phyloP scores from a whole-genome alignment of 2,797 vertebrate species.

The Phylloscopus collybita region DNA sequence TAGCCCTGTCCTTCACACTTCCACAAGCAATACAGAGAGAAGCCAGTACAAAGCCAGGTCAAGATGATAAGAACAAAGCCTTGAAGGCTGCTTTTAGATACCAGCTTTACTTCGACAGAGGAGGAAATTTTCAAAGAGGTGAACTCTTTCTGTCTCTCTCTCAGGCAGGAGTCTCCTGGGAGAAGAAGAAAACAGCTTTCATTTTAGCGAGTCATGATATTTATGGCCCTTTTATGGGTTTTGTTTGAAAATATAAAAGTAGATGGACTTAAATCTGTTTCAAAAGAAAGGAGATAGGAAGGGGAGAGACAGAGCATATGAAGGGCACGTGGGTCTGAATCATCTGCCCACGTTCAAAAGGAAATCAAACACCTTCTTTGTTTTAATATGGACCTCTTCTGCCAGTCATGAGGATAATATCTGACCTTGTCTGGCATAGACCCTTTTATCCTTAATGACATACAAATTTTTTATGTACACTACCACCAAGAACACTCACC shows the following conservation, averaged over 20 bases:
- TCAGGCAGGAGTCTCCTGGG: slow-evolving; percentile 67
- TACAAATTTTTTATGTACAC: slow-evolving; percentile 35
- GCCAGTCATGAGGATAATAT: slow-evolving; percentile 24
- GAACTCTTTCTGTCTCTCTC: slow-evolving; percentile 62
- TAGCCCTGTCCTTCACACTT: slow-evolving; percentile 62
- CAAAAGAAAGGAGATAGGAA: slow-evolving; percentile 57
- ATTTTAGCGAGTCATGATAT: slow-evolving; percentile 74
- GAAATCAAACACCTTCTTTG: slow-evolving; percentile 61
- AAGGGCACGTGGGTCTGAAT: slow-evolving; percentile 62
- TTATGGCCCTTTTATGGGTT: slow-evolving; percentile 72
- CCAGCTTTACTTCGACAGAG: slow-evolving; percentile 69
- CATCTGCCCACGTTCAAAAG: slow-evolving; percentile 41
- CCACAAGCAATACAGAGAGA: slow-evolving; percentile 46
- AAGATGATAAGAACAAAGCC: slow-evolving; percentile 65
- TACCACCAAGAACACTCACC: slow-evolving; percentile 31
- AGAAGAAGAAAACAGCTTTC: slow-evolving; percentile 74
- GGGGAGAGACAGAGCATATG: slow-evolving; percentile 33
- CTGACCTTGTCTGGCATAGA: slow-evolving; percentile 33
- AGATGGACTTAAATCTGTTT: slow-evolving; percentile 68
- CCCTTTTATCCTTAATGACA: slow-evolving; percentile 54
- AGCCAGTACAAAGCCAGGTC: slow-evolving; percentile 49
- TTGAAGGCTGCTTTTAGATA: slow-evolving; percentile 66
- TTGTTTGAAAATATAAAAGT: slow-evolving; percentile 76
- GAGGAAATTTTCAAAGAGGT: slow-evolving; percentile 75
- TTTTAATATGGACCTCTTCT: slow-evolving; percentile 55